These are phyloP conservation scores for Reticulitermes speratus DNA, from an alignment of 1,140 invertebrate species.

Conservation along the genomic window DNA sequence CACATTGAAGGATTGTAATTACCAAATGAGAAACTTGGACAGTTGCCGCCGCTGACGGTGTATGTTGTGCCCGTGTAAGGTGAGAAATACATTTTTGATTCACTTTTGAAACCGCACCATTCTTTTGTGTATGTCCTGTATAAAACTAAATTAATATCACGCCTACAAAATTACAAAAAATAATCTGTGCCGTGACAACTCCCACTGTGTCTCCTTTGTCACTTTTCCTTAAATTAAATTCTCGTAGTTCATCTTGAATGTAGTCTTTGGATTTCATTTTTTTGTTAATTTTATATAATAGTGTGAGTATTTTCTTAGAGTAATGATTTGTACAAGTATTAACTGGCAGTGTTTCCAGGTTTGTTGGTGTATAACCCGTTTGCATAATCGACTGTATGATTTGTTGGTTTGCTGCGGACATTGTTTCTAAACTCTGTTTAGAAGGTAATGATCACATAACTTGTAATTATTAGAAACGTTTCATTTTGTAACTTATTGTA, in stretches of 20 bases:
- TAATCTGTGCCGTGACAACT: neutral
- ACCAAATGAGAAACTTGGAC: too few species aligned
- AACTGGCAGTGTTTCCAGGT: slow-evolving; percentile 8
- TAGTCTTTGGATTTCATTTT: slow-evolving; percentile 17
- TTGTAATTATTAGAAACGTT: neutral
- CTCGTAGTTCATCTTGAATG: slow-evolving; percentile 10
- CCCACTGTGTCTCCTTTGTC: neutral
- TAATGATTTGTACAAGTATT: neutral
- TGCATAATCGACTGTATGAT: neutral
- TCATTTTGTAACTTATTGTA: neutral
- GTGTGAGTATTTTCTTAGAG: slow-evolving; percentile 8
- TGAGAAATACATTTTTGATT: too few species aligned
- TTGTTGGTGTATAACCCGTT: slow-evolving; percentile 15
- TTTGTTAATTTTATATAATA: neutral
- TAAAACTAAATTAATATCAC: too few species aligned
- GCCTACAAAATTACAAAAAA: neutral
- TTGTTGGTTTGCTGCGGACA: neutral
- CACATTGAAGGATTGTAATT: too few species aligned
- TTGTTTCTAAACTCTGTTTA: neutral
- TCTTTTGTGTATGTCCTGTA: too few species aligned
- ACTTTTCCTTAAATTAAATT: slow-evolving; percentile 6
- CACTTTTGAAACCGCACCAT: too few species aligned
- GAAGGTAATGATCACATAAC: neutral
- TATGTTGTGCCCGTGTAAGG: too few species aligned
- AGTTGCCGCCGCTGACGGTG: too few species aligned